Percentiles rank a stretch among this genome's conserved stretches.
These are phyloP conservation scores for Lordiphosa clarofinis DNA, from an alignment of 1,140 invertebrate genomes.

Conservation along the genomic window DNA sequence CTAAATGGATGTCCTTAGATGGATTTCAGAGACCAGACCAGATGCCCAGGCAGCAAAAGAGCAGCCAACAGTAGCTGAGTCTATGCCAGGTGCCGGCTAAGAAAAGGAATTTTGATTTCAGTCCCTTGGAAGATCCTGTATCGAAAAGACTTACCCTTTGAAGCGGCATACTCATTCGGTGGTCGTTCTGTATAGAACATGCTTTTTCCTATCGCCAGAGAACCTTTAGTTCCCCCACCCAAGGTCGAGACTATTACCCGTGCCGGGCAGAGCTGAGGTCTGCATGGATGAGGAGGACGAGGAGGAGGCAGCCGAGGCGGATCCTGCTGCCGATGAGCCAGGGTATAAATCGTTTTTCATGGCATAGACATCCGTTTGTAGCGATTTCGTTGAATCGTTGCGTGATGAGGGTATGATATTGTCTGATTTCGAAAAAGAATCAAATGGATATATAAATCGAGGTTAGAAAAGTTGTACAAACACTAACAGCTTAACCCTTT, in stretches of 20 bases:
- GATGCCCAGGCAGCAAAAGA: slow-evolving; percentile 18
- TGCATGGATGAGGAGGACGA: slow-evolving; percentile 67
- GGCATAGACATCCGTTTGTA: slow-evolving; percentile 74
- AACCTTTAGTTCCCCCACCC: slow-evolving; percentile 62
- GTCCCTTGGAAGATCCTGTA: background rate
- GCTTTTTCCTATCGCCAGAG: slow-evolving; percentile 78
- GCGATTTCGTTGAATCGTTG: slow-evolving; percentile 72
- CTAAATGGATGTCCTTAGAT: slow-evolving; percentile 21
- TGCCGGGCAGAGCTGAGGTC: slow-evolving; percentile 47
- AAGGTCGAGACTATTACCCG: slow-evolving; percentile 64
- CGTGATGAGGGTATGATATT: slow-evolving; percentile 73
- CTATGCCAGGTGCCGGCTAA: slow-evolving; percentile 30
- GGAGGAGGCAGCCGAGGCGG: slow-evolving; percentile 51
- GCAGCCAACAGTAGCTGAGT: slow-evolving; percentile 15
- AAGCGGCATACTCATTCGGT: slow-evolving; percentile 71
- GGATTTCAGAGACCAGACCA: slow-evolving; percentile 39
- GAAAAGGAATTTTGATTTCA: background rate
- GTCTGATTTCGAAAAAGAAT: slow-evolving; percentile 36
- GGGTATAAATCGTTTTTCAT: slow-evolving; percentile 71
- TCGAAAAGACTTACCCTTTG: slow-evolving; percentile 49
- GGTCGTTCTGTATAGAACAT: slow-evolving; percentile 79
- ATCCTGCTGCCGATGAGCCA: slow-evolving; percentile 49
- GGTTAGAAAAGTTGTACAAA: slow-evolving; percentile 27
- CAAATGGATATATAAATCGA: slow-evolving; percentile 1
- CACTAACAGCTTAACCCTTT: slow-evolving; percentile 39